phyloP scores from a whole-genome alignment of 2,113 vertebrate species.

The Panurus biarmicus region DNA sequence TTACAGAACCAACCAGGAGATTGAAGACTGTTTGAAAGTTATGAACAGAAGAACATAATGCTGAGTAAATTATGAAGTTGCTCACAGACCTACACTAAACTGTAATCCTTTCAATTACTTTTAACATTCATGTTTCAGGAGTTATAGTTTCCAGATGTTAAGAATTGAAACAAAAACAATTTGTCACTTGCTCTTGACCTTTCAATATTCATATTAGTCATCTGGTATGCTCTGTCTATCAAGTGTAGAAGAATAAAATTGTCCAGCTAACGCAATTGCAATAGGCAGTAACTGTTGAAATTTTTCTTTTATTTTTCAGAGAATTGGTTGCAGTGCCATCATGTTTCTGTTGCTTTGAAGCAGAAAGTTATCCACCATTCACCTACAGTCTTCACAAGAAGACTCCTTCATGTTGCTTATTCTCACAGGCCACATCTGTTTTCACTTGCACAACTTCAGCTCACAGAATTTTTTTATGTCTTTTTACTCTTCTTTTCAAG shows the following conservation, averaged over 20 bases:
- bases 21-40: not conserved
- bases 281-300: not conserved
- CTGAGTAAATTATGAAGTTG: not conserved
- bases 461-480: not conserved
- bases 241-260: not conserved
- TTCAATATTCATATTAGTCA: not conserved
- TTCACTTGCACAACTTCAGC: not conserved
- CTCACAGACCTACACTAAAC: not conserved
- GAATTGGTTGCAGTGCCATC: not conserved
- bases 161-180: not conserved
- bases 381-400: not conserved
- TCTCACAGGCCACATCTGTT: not conserved
- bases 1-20: not conserved
- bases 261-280: not conserved
- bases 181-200: not conserved
- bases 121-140: not conserved
- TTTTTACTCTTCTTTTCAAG: not conserved
- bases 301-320: not conserved
- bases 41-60: not conserved
- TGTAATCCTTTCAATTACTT: not conserved
- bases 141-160: not conserved
- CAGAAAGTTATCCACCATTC: not conserved
- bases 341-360: not conserved
- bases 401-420: not conserved
- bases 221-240: not conserved